These are phyloP conservation scores for Andrena minutula DNA, from an alignment of 2,888 invertebrate genomes.

Conservation along the genomic window DNA sequence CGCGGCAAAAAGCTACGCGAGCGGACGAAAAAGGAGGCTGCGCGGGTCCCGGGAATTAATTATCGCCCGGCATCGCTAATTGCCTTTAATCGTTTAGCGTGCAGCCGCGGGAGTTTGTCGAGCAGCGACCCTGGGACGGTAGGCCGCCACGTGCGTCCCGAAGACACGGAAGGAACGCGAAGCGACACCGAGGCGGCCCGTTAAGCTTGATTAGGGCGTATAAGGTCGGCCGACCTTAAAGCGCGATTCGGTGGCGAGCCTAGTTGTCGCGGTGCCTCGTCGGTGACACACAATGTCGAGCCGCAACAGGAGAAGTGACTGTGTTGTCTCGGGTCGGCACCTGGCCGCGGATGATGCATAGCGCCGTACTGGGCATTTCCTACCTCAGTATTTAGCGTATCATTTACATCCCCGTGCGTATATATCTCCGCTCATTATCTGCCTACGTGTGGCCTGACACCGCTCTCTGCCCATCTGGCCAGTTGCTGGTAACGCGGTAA, in stretches of 20 bases:
- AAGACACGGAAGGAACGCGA: constrained; percentile 64
- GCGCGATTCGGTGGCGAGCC: constrained; percentile 68
- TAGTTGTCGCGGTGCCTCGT: constrained; percentile 54
- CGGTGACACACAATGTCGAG: constrained; percentile 77
- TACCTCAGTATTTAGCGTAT: constrained; percentile 77
- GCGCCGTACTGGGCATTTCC: constrained; percentile 79
- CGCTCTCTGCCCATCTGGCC: constrained; percentile 43
- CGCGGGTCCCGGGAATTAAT: constrained; percentile 42
- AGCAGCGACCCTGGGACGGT: constrained; percentile 49
- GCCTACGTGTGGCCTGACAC: constrained; percentile 69
- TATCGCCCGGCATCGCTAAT: constrained; percentile 39
- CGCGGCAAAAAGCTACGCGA: background rate
- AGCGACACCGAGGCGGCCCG: constrained; percentile 52
- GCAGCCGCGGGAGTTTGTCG: constrained; percentile 1
- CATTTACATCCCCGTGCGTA: constrained; percentile 78
- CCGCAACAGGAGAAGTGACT: constrained; percentile 51
- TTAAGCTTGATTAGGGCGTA: constrained; percentile 68
- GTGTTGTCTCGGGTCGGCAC: constrained; percentile 72
- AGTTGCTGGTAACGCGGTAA: constrained; percentile 32
- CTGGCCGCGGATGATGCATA: constrained; percentile 82
- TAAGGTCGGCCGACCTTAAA: constrained; percentile 70
- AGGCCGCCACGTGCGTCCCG: constrained; percentile 55
- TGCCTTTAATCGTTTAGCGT: constrained; percentile 41
- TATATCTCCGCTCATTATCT: constrained; percentile 78
- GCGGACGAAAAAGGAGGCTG: constrained; percentile 13